Percentiles rank a stretch among this genome's conserved stretches.
These are phyloP conservation scores for Hydrolagus affinis DNA, from an alignment of 2,113 vertebrate species.

Conservation along the genomic window DNA sequence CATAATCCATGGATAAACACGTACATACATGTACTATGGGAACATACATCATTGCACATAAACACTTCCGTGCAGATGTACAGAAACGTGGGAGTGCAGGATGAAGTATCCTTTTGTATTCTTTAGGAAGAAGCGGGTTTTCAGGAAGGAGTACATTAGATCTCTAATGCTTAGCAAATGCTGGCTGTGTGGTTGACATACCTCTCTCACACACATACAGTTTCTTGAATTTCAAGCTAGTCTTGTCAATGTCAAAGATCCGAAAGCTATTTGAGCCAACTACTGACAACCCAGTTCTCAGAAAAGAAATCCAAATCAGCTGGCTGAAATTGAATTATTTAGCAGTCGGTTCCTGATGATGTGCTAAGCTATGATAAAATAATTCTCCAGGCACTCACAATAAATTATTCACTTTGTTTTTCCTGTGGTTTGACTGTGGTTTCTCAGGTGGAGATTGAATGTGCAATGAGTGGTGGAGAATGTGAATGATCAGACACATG, in stretches of 20 bases:
- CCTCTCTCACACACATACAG: too few relatives aligned
- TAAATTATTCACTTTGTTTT: not conserved
- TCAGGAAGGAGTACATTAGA: not conserved
- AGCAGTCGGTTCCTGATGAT: not conserved
- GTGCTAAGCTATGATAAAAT: not conserved
- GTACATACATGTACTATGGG: too few relatives aligned
- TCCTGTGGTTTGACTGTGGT: constrained; percentile 23
- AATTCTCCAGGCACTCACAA: not conserved
- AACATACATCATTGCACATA: too few relatives aligned
- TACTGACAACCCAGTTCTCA: not conserved
- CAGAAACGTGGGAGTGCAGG: too few relatives aligned
- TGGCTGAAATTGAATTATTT: constrained; percentile 3
- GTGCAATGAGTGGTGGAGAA: not conserved
- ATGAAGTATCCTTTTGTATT: not conserved
- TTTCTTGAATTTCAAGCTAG: not conserved
- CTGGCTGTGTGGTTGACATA: not conserved
- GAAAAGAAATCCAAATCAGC: not conserved
- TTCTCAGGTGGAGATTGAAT: constrained; percentile 8
- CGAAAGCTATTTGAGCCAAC: not conserved
- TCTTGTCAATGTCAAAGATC: not conserved
- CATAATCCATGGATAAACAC: too few relatives aligned
- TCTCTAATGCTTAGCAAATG: not conserved
- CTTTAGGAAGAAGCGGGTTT: not conserved
- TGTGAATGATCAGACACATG: constrained; percentile 4
- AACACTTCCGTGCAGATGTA: too few relatives aligned